Conservation (phyloP, 1,140 invertebrate genomes). For the Zaprionus gabonicus region DNA sequence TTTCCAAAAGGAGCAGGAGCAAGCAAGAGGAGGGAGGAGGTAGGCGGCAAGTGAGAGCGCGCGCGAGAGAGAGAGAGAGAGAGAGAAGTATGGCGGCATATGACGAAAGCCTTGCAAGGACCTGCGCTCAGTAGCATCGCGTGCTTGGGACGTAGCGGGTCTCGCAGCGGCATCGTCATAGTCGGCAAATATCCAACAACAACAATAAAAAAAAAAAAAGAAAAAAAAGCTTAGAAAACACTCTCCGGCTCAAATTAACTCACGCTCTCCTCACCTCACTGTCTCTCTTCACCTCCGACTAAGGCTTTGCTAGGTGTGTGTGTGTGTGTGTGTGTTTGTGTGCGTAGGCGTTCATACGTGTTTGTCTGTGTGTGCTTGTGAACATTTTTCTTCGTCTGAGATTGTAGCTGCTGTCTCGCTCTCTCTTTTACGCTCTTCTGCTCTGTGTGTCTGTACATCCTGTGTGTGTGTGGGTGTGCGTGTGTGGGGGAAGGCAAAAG, state of each 20-base stretch:
- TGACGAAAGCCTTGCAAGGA: conserved; percentile 55
- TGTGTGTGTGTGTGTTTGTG: conserved; percentile 35
- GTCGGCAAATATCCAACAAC: conserved; percentile 12
- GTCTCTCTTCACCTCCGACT: conserved; percentile 11
- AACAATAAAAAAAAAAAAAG: conserved; percentile 9
- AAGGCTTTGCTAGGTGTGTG: conserved; percentile 42
- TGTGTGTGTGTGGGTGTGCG: conserved; percentile 8
- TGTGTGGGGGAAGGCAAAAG: conserved; percentile 14
- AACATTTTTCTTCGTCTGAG: conserved; percentile 13
- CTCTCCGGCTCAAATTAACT: conserved; percentile 28
- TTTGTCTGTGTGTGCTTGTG: not conserved
- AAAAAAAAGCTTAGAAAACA: conserved; percentile 36
- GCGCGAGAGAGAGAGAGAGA: conserved; percentile 19
- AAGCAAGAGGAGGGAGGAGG: not conserved
- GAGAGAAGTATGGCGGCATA: conserved; percentile 44
- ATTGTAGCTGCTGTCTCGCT: conserved; percentile 24
- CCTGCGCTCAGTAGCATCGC: conserved; percentile 76
- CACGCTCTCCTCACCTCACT: not conserved
- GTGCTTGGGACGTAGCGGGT: conserved; percentile 71
- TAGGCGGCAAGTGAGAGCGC: conserved; percentile 2
- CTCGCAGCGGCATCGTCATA: conserved; percentile 39
- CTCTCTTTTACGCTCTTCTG: conserved; percentile 1
- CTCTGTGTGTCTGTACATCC: conserved; percentile 7
- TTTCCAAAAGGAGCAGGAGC: conserved; percentile 35
- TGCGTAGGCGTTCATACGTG: not conserved